These are phyloP conservation scores for Lithophane socia DNA, from an alignment of 2,888 invertebrate genomes.

Conservation along the genomic window DNA sequence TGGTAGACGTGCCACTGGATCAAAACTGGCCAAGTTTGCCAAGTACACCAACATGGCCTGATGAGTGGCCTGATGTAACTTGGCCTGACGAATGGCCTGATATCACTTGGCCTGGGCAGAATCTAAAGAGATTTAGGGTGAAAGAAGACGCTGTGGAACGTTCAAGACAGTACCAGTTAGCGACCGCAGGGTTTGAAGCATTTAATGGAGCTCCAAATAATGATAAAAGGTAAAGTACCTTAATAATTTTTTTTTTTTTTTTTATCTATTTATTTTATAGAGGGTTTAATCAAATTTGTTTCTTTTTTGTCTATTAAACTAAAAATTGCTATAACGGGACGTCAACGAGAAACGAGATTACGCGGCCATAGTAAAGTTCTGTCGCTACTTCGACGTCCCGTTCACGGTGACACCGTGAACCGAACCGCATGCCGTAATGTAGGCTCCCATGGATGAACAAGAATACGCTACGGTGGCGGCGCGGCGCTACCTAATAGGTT, in stretches of 20 bases:
- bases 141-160: conserved; percentile 31
- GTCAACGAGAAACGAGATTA: too few relatives aligned
- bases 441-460: too few relatives aligned
- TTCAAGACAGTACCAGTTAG: conserved; percentile 42
- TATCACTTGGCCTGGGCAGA: conserved; percentile 55
- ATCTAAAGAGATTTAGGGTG: conserved; percentile 37
- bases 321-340: background rate
- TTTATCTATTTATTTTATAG: too few relatives aligned
- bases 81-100: conserved; percentile 60
- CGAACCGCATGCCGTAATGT: too few relatives aligned
- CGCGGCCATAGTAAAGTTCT: too few relatives aligned
- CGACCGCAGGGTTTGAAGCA: conserved; percentile 13
- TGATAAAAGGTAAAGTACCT: conserved; percentile 8
- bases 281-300: too few relatives aligned
- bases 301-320: background rate
- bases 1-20: conserved; percentile 72
- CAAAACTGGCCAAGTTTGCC: conserved; percentile 68
- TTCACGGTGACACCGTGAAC: too few relatives aligned
- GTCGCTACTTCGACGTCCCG: too few relatives aligned
- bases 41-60: conserved; percentile 64
- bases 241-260: too few relatives aligned
- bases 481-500: too few relatives aligned
- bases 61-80: conserved; percentile 54
- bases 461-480: too few relatives aligned
- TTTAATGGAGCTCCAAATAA: conserved; percentile 44